Evolutionary conservation across 2,888 invertebrate genomes (phyloP), one percentile per base, ranked within the genome.

Genomic region (Ochropacha duplaris): DNA sequence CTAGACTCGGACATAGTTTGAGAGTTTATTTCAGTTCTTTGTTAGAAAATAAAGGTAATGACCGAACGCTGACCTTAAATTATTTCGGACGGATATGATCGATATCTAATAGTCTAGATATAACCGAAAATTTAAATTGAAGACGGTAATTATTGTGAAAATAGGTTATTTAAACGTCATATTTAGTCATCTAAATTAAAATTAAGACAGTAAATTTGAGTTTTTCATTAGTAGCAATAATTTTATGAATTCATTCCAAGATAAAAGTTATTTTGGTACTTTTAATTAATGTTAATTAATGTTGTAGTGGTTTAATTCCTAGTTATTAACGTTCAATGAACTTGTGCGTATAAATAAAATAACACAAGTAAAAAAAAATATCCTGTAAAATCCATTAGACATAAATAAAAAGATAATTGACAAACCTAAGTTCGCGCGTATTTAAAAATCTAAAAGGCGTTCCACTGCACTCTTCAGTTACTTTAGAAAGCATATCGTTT

Each of bases 401-500:
- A 6, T 5, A 16, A 36, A n/a, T 16, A n/a, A 9, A 4, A 39
- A n/a, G 9, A 6, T 39, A 39, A 16, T n/a, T 9, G 9, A 2
- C 19, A 19, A 44, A 9, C 6, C 0, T 1, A 6, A 39, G 39
- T 39, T 39, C 16, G n/a, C 39, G 6, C 9, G 9, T 44, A 44
- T 9, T 44, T 44, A 19, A 19, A 44, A 44, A 44, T 44, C 19
- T 19, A 19, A 19, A 44, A 16, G 11, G 19, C 44, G 44, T 44
- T 44, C 19, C 19, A 3, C n/a, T 44, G 44, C 44, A 44, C 44
- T 19, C 44, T 44, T 31, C 66, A 49, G 56, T 69, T 70, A 69
- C 67, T 75, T 81, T 86, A 88, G 88, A 90, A 90, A 88, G 88
- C 86, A 87, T 84, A 83, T 79, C 78, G 76, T 69, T 85, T 81